Evolutionary conservation across 2,113 vertebrate species (phyloP), one percentile per base, ranked within the genome.

Genomic region (Gulo gulo): DNA sequence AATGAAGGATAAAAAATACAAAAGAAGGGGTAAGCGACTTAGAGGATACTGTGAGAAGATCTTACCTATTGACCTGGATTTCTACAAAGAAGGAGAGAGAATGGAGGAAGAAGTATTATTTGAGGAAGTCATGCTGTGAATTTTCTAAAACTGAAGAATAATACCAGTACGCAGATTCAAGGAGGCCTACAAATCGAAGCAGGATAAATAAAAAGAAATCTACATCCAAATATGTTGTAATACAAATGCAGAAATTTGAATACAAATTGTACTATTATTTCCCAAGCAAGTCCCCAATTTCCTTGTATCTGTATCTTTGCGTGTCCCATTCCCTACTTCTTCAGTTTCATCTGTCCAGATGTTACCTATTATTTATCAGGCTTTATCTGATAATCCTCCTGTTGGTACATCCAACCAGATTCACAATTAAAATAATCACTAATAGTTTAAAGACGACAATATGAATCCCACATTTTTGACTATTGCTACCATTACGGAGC

Each of bases 101-200:
- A 93, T 2, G 16, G 15, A 18, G 14, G 34, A 59, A 87, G 52
- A 57, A 83, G n/a, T 69, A 82, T 50, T 79, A 73, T 45, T 69
- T 82, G 52, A 92, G 88, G 67, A 79, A 29, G 61, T 39, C 57
- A 85, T 67, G 16, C 71, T 52, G 16, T 94, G 39, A 67, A 89
- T 87, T 96, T 90, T 97, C 52, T 65, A 55, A 74, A 74, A 88
- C 18, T 18, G 45, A 94, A 71, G 34, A 31, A 91, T 69, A 82
- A 24, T 79, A 36, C 24, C 74, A 74, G 52, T 42, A 45, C 15
- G 71, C 20, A 90, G 12, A 81, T 63, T 89, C 52, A 84, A 45
- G 59, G 92, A 84, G 14, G 29, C 11, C 67, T 80, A 20, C 36
- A 42, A 39, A 45, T 92, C 31, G 18, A 88, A 92, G 26, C 5